Evolutionary conservation across 2,113 vertebrate genomes (phyloP).

Genomic region (Crotalus horridus): DNA sequence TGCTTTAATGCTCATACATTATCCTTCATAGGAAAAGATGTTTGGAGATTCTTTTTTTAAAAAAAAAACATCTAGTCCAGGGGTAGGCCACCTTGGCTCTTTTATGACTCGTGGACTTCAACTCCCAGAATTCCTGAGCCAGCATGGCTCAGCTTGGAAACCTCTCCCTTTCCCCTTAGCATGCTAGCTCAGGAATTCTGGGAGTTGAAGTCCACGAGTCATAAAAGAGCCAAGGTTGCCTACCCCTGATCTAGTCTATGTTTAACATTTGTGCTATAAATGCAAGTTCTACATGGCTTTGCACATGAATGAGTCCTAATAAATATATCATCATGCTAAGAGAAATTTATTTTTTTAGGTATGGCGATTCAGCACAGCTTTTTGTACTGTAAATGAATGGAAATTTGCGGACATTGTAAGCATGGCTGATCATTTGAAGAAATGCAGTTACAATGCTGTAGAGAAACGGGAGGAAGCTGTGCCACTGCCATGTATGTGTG

Average conservation of each 20-base stretch:
- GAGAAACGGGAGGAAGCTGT: conserved; percentile 88
- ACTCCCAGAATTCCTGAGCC: no score
- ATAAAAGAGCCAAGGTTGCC: no score
- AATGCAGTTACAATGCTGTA: conserved; percentile 86
- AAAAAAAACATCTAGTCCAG: no score
- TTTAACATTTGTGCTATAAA: neutral
- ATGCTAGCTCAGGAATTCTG: no score
- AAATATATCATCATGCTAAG: neutral
- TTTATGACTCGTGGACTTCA: no score
- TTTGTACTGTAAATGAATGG: conserved; percentile 90
- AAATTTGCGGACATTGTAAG: conserved; percentile 89
- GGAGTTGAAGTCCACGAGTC: no score
- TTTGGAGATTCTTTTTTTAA: neutral
- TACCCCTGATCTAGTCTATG: no score
- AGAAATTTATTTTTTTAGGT: conserved; percentile 75
- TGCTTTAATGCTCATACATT: neutral
- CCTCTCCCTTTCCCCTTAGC: no score
- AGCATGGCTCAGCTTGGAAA: no score
- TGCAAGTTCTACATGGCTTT: neutral
- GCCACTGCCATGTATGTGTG: conserved; percentile 93
- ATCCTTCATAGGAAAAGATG: neutral
- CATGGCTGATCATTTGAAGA: conserved; percentile 96
- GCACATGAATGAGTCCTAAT: neutral
- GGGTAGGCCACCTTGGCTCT: no score
- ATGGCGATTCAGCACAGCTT: conserved; percentile 96